A percentile compares a stretch with the other conserved stretches of the same genome.
phyloP scores from a whole-genome alignment of 2,113 vertebrate species.

The Cheirogaleus medius region DNA sequence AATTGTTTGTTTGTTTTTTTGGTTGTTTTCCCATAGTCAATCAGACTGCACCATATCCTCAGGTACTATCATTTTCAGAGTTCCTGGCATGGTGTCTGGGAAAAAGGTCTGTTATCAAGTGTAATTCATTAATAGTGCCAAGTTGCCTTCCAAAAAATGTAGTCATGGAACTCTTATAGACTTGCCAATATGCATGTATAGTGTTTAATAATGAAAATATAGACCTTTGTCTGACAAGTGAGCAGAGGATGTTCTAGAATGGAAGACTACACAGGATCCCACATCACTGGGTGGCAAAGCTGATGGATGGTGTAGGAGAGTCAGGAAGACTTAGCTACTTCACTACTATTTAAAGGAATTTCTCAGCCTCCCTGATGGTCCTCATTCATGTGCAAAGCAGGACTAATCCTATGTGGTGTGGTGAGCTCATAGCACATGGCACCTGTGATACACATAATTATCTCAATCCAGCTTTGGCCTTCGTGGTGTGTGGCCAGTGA shows the following conservation, averaged over 20 bases:
- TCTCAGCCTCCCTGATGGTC: neutral
- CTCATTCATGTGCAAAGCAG: neutral
- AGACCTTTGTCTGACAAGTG: neutral
- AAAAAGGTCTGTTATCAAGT: neutral
- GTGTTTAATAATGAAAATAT: neutral
- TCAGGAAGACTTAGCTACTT: neutral
- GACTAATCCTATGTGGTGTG: neutral
- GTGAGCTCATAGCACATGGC: no score
- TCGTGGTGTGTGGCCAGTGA: neutral
- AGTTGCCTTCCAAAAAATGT: neutral
- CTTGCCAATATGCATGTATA: neutral
- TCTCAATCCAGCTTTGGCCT: neutral
- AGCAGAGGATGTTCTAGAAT: neutral
- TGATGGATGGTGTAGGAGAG: neutral
- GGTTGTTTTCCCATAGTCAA: neutral
- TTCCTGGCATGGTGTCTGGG: neutral
- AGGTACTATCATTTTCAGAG: neutral
- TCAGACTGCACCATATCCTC: neutral
- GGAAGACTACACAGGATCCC: neutral
- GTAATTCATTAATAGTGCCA: neutral
- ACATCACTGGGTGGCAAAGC: neutral
- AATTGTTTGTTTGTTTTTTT: neutral
- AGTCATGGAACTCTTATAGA: neutral
- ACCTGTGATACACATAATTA: neutral
- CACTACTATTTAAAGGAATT: neutral